Conservation (phyloP, 2,113 vertebrate genomes). For the Xenus cinereus region DNA sequence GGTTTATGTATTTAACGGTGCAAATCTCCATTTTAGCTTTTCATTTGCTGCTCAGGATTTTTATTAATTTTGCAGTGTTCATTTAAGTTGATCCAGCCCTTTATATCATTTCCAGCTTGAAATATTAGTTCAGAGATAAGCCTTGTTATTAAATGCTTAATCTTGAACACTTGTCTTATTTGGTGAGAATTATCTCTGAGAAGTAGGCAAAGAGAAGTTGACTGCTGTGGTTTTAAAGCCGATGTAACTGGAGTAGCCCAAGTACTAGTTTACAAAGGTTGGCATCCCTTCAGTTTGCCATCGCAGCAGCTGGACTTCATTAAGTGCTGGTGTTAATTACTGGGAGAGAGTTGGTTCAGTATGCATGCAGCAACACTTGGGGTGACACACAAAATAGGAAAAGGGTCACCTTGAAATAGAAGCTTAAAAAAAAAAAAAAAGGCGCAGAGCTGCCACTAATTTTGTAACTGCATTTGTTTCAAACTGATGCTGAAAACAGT, state of each 20-base stretch:
- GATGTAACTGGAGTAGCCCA: constrained; percentile 40
- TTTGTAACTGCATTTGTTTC: neutral
- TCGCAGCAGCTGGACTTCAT: constrained; percentile 97
- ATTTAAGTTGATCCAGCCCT: constrained; percentile 13
- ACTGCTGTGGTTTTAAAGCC: constrained; percentile 37
- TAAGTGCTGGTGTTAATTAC: constrained; percentile 97
- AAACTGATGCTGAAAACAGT: neutral
- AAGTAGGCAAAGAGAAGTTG: constrained; percentile 37
- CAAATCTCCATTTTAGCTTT: constrained; percentile 1
- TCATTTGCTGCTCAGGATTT: neutral
- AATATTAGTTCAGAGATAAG: constrained; percentile 62
- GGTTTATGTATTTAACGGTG: constrained; percentile 47
- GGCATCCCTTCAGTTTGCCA: constrained; percentile 84
- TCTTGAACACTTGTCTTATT: constrained; percentile 47
- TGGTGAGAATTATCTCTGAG: constrained; percentile 53
- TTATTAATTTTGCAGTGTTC: constrained; percentile 35
- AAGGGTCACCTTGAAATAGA: constrained; percentile 88
- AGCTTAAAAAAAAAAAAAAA: constrained; percentile 48
- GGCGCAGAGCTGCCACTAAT: neutral
- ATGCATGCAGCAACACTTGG: constrained; percentile 76
- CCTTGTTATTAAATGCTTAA: constrained; percentile 61
- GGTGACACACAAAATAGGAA: constrained; percentile 65
- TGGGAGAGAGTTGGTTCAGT: constrained; percentile 83
- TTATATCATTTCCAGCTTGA: constrained; percentile 37
- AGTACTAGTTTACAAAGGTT: constrained; percentile 70